A percentile compares a stretch with the other conserved stretches of the same genome.
phyloP scores from a whole-genome alignment of 2,888 invertebrate genomes.

The Yponomeuta plumbellus region DNA sequence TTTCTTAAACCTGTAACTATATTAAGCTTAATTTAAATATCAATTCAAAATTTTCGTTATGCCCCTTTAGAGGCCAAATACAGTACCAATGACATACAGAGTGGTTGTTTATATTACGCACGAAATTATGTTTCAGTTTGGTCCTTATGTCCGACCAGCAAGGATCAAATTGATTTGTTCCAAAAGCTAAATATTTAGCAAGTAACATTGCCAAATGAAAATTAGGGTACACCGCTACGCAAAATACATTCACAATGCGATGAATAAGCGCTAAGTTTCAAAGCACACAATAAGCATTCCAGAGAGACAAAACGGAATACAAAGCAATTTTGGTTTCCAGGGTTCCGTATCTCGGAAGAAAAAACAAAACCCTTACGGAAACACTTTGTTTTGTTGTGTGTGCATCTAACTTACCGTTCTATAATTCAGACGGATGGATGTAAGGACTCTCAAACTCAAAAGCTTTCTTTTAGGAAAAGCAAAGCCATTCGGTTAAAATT shows the following conservation, averaged over 20 bases:
- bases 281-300: not conserved
- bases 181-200: not conserved
- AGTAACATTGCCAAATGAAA: not conserved
- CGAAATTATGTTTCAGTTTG: not conserved
- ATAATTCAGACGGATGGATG: no score
- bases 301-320: not conserved
- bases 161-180: not conserved
- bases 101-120: not conserved
- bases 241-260: not conserved
- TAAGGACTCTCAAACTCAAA: no score
- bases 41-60: not conserved
- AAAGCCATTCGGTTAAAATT: no score
- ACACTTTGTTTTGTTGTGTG: not conserved
- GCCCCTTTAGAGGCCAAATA: not conserved
- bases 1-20: not conserved
- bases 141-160: not conserved
- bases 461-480: no score
- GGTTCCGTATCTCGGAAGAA: not conserved
- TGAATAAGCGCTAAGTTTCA: not conserved
- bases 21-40: not conserved
- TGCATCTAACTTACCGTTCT: not conserved
- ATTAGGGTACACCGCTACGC: not conserved
- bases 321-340: not conserved
- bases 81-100: not conserved
- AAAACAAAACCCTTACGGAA: not conserved